phyloP scores from a whole-genome alignment of 2,113 vertebrate genomes.

The Macaca mulatta region DNA sequence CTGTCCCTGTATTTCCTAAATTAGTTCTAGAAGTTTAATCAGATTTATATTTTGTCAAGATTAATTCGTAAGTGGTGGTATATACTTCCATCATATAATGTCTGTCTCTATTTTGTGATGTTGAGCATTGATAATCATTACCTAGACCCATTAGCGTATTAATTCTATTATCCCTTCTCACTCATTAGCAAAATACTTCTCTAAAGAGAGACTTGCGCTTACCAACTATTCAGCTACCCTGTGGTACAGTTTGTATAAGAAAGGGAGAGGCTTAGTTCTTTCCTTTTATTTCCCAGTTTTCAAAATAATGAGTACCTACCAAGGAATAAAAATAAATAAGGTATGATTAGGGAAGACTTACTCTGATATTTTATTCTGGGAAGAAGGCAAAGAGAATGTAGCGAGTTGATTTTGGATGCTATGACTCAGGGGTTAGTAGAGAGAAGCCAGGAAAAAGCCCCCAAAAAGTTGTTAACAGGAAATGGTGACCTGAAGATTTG shows the following conservation, averaged over 20 bases:
- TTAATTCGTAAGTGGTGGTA: not conserved
- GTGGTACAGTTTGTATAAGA: not conserved
- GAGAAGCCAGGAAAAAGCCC: conserved; percentile 43
- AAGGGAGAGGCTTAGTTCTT: not conserved
- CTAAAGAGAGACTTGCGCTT: not conserved
- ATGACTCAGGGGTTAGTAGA: not conserved
- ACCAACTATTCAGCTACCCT: not conserved
- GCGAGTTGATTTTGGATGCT: not conserved
- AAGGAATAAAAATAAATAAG: conserved; percentile 19
- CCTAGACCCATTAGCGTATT: not conserved
- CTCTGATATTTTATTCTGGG: not conserved
- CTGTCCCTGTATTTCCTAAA: not conserved
- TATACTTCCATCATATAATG: not conserved
- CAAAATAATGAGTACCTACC: conserved; percentile 38
- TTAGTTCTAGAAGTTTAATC: not conserved
- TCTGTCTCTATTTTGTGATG: not conserved
- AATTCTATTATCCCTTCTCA: not conserved
- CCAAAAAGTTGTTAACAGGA: not conserved
- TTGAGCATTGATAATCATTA: not conserved
- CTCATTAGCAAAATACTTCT: not conserved
- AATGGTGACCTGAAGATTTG: not conserved
- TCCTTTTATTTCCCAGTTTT: conserved; percentile 20
- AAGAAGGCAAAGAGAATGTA: not conserved
- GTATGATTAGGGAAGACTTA: not conserved
- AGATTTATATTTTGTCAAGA: not conserved